A percentile compares a stretch with the other conserved stretches of the same genome.
Evolutionary conservation across 2,797 vertebrate species (phyloP).

Genomic region (Takifugu rubripes): DNA sequence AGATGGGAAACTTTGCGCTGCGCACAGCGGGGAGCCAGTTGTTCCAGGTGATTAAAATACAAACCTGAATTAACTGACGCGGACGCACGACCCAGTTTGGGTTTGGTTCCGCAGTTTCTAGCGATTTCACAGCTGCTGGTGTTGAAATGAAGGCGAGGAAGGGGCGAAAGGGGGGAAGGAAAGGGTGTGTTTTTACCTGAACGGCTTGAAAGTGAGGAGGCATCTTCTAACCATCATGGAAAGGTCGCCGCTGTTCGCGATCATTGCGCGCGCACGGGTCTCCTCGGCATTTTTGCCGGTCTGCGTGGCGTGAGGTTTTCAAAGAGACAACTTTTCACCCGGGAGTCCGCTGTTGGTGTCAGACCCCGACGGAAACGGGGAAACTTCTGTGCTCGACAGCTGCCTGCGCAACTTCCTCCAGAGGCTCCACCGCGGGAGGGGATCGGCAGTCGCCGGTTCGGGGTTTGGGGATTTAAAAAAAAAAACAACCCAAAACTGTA

Average conservation of each 20-base stretch:
- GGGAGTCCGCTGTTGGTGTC: neutral
- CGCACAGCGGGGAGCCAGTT: conserved; percentile 7
- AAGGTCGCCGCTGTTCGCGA: conserved; percentile 78
- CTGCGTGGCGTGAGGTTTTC: neutral
- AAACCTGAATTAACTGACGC: neutral
- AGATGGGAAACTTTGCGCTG: conserved; percentile 26
- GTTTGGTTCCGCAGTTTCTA: neutral
- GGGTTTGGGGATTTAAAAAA: too few relatives aligned
- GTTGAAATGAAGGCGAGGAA: neutral
- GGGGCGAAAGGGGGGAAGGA: neutral
- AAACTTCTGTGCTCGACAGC: neutral
- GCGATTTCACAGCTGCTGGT: neutral
- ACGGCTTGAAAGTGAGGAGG: conserved; percentile 94
- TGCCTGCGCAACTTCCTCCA: conserved; percentile 39
- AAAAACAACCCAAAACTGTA: too few relatives aligned
- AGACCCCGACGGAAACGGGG: neutral
- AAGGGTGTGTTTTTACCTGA: conserved; percentile 82
- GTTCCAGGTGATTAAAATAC: conserved; percentile 17
- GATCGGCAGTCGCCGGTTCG: neutral
- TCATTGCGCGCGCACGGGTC: conserved; percentile 61
- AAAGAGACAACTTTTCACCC: conserved; percentile 37
- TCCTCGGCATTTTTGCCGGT: conserved; percentile 25
- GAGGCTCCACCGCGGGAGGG: neutral
- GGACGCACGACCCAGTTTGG: neutral
- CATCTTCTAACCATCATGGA: conserved; percentile 96